A percentile compares a stretch with the other conserved stretches of the same genome.
These are phyloP conservation scores for Eutolmus rufibarbis DNA, from an alignment of 2,888 invertebrate genomes.

Conservation along the genomic window DNA sequence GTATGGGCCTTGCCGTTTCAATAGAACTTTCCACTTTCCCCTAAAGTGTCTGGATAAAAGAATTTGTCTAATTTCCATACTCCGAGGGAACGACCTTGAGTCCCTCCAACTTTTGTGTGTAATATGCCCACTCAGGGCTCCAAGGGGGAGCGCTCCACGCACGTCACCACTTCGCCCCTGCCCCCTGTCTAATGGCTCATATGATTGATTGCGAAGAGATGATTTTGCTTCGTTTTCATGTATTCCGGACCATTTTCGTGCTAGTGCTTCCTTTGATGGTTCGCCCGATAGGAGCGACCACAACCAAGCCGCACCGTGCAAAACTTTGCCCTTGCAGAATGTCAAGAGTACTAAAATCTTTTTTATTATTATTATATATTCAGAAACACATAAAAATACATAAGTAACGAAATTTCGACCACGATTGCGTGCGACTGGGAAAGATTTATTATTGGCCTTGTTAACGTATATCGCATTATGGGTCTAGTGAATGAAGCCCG, in stretches of 20 bases:
- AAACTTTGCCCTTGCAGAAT: constrained; percentile 12
- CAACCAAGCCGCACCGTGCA: neutral
- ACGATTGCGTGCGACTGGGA: neutral
- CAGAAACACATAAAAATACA: neutral
- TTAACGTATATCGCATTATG: constrained; percentile 1
- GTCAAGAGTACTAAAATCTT: neutral
- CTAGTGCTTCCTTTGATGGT: constrained; percentile 23
- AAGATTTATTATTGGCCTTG: constrained; percentile 31
- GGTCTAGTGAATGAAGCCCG: neutral
- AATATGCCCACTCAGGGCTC: neutral
- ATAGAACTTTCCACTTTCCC: neutral
- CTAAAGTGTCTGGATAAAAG: neutral
- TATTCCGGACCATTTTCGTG: constrained; percentile 25
- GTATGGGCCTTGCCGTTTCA: neutral
- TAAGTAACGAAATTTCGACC: neutral
- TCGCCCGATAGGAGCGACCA: neutral
- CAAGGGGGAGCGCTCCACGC: neutral
- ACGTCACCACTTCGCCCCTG: neutral
- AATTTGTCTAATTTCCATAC: neutral
- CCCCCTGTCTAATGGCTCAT: constrained; percentile 10
- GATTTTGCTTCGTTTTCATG: constrained; percentile 26
- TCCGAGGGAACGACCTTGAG: neutral
- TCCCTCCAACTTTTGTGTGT: neutral
- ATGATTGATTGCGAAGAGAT: constrained; percentile 24
- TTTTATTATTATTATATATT: constrained; percentile 15